These are phyloP conservation scores for Noctua comes DNA, from an alignment of 2,888 invertebrate genomes.

Conservation along the genomic window DNA sequence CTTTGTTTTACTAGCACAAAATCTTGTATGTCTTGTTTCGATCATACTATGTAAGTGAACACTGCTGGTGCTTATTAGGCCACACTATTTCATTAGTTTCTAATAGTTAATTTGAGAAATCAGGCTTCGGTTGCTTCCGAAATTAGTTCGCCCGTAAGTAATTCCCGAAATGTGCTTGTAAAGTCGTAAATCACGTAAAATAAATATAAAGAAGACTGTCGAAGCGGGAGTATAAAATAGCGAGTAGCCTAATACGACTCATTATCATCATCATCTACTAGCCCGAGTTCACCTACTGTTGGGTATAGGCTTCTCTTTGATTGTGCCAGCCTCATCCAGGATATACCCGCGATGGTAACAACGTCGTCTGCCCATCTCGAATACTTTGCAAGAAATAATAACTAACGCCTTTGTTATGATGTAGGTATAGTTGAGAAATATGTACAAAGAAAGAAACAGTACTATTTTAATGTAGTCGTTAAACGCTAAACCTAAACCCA, in stretches of 20 bases:
- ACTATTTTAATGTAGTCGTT: slow-evolving; percentile 1
- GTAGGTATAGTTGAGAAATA: not conserved
- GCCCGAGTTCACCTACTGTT: not conserved
- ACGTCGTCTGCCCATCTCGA: not conserved
- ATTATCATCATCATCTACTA: not conserved
- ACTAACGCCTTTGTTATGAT: not conserved
- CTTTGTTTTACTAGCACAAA: not conserved
- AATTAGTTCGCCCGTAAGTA: no score
- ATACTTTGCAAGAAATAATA: not conserved
- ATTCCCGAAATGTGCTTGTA: not conserved
- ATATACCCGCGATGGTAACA: not conserved
- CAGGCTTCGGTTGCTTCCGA: not conserved
- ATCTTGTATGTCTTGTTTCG: not conserved
- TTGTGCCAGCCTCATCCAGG: not conserved
- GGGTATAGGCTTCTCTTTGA: not conserved
- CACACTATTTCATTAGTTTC: not conserved
- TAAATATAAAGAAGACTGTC: not conserved
- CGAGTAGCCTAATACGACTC: not conserved
- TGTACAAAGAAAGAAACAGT: not conserved
- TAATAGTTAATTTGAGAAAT: not conserved
- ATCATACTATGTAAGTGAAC: not conserved
- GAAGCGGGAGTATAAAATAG: not conserved
- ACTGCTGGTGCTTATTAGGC: not conserved
- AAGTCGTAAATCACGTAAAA: not conserved
- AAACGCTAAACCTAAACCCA: not conserved